Evolutionary conservation across 2,797 vertebrate genomes (phyloP).

Genomic region (Xenopus petersii): DNA sequence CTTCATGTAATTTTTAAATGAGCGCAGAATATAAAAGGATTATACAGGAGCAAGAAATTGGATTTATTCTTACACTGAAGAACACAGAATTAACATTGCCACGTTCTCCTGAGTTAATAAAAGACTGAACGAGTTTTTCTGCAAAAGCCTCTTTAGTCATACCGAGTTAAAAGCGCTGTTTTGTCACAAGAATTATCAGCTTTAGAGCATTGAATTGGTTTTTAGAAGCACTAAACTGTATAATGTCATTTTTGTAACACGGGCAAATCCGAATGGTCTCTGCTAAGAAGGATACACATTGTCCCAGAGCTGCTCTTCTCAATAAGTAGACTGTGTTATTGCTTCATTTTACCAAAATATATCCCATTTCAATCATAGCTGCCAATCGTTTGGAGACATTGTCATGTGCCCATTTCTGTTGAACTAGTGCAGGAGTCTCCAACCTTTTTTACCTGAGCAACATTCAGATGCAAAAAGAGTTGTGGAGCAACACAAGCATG

Average conservation of each 20-base stretch:
- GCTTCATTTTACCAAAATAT: no score
- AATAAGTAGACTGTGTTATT: no score
- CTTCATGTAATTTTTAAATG: slow-evolving; percentile 33
- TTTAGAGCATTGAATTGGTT: slow-evolving; percentile 5
- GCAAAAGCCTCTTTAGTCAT: slow-evolving; percentile 10
- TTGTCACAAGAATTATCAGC: slow-evolving; percentile 7
- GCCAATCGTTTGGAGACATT: no score
- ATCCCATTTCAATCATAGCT: no score
- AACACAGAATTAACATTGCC: not conserved
- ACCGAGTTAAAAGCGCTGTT: slow-evolving; percentile 20
- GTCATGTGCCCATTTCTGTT: no score
- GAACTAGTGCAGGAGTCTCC: no score
- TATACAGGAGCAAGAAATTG: slow-evolving; percentile 30
- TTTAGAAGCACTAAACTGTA: not conserved
- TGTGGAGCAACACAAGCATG: no score
- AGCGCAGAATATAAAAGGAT: slow-evolving; percentile 24
- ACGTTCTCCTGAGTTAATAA: slow-evolving; percentile 3
- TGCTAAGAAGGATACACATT: not conserved
- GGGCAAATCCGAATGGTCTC: not conserved
- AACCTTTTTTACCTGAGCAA: no score
- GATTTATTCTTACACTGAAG: slow-evolving; percentile 23
- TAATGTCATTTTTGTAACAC: not conserved
- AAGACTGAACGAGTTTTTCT: slow-evolving; percentile 13
- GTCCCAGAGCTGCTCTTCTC: no score
- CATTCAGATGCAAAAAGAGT: no score